Evolutionary conservation across 2,888 invertebrate genomes (phyloP), one percentile per base, ranked within the genome.

Genomic region (Andrena praecox): DNA sequence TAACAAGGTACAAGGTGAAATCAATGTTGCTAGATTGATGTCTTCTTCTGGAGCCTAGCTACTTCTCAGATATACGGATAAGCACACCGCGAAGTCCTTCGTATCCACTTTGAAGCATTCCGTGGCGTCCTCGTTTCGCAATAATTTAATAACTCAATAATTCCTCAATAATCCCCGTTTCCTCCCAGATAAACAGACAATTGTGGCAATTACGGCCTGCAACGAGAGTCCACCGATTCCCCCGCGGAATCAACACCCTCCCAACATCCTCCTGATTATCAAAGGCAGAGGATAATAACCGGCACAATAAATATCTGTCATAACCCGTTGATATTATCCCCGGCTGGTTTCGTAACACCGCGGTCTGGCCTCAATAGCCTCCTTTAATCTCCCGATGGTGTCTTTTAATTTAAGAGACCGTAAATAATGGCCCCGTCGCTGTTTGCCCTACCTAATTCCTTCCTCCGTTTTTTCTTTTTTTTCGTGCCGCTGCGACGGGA

Each of bases 1-100:
- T 68, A 84, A 86, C 82, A 42, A 80, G 87, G 79, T 79, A 69
- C 62, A 60, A 72, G 82, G 85, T 60, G 63, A 83, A 86, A 87
- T 89, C 87, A 87, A 85, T 81, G 86, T 76, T 79, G 24, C 66
- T 10, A 16, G 35, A 2, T 6, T 42, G 31, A 52, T 16, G 56
- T 35, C 68, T 68, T 24, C 24, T 33, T 35, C 33, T n/a, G 31
- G 10, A 35, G 16, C n/a, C 33, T 12, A 24, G n/a, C 16, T 42
- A 20, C 12, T 12, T 12, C 42, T 42, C 42, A 16, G 42, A 24
- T 54, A 24, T 20, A 20, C 8, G 54, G 54, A 54, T 54, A n/a
- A 54, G 20, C 20, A 54, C 20, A 54, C 42, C 42, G 42, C 1
- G 42, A 42, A 42, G 42, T 42, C 42, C 42, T 42, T 42, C 42